These are phyloP conservation scores for Heliangelus exortis DNA, from an alignment of 2,797 vertebrate genomes.

Conservation along the genomic window DNA sequence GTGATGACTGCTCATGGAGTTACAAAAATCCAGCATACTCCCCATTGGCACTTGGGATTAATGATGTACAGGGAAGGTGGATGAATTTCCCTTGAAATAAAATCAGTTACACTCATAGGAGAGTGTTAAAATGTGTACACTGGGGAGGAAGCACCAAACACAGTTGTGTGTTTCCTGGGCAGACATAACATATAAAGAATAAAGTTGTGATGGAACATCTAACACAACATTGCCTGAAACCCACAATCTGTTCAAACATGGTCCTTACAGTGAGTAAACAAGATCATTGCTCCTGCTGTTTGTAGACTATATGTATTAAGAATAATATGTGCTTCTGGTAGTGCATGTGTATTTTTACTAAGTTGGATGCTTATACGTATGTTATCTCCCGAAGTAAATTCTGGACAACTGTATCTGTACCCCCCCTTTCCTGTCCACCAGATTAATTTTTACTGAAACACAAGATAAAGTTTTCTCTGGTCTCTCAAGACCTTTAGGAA, in stretches of 20 bases:
- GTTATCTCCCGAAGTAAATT: constrained; percentile 60
- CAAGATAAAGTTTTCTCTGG: neutral
- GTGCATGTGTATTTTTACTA: constrained; percentile 31
- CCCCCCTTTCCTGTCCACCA: constrained; percentile 60
- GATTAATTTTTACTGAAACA: constrained; percentile 27
- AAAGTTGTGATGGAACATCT: neutral
- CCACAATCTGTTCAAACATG: neutral
- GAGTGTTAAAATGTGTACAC: neutral
- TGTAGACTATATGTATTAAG: neutral
- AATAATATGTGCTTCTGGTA: neutral
- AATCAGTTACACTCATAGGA: neutral
- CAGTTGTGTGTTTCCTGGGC: neutral
- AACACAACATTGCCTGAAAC: neutral
- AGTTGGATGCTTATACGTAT: constrained; percentile 53
- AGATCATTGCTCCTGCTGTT: neutral
- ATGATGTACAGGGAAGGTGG: neutral
- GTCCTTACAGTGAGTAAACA: neutral
- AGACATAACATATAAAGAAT: neutral
- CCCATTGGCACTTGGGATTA: neutral
- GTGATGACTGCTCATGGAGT: neutral
- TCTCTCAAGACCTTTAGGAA: neutral
- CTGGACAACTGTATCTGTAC: constrained; percentile 32
- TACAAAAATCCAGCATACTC: neutral
- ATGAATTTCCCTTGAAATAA: neutral
- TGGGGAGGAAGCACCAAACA: neutral